Conservation (phyloP, 2,888 invertebrate species). For the Thelaira solivaga region DNA sequence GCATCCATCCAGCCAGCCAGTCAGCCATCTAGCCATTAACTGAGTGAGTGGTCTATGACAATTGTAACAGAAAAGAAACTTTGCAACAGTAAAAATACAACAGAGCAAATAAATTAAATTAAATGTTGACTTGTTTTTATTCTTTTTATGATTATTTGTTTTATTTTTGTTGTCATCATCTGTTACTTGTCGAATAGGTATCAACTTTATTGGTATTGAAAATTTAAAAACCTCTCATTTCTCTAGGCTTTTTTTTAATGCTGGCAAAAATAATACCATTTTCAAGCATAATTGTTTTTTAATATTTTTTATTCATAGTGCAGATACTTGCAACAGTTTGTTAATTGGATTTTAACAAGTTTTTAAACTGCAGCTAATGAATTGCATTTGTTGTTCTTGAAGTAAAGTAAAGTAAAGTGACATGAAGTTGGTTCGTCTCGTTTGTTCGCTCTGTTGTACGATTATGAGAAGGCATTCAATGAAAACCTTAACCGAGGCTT, state of each 20-base stretch:
- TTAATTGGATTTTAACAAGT: constrained; percentile 74
- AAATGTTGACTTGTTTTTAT: constrained; percentile 17
- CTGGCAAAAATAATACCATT: constrained; percentile 16
- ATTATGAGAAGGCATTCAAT: no score
- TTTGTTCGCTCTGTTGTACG: no score
- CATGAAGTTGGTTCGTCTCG: background rate
- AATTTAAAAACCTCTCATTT: constrained; percentile 30
- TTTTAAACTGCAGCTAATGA: constrained; percentile 71
- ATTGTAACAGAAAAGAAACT: background rate
- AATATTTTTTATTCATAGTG: constrained; percentile 15
- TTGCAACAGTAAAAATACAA: constrained; percentile 28
- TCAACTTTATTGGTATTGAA: constrained; percentile 5
- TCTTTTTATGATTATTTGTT: background rate
- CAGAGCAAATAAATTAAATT: constrained; percentile 52
- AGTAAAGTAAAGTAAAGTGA: constrained; percentile 4
- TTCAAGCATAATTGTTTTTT: constrained; percentile 24
- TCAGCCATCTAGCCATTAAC: no score
- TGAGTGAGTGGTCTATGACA: background rate
- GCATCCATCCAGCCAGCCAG: no score
- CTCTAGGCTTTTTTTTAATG: constrained; percentile 4
- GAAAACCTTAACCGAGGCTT: no score
- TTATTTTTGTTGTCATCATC: background rate
- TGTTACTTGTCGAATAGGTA: constrained; percentile 7
- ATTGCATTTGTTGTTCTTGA: constrained; percentile 31
- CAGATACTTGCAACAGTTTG: constrained; percentile 67